Evolutionary conservation across 2,888 invertebrate species (phyloP), one percentile per base, ranked within the genome.

Genomic region (Andrena flavipes): DNA sequence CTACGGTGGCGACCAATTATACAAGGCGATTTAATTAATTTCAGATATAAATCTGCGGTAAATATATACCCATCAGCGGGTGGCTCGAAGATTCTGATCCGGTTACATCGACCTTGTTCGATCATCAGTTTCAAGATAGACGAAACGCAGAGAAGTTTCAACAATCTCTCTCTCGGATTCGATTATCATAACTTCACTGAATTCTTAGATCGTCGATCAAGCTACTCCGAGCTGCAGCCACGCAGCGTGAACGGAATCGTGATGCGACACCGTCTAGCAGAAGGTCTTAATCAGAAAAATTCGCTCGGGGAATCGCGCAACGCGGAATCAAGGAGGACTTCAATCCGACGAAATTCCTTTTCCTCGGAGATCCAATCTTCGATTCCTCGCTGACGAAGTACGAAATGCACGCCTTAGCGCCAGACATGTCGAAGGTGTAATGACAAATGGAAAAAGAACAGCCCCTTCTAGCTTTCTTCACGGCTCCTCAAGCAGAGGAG

Each of bases 1-100:
- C 56, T 26, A 26, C 76, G 13, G n/a, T 26, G 48, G 26, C 35
- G 76, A 29, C 29, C 48, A 76, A 78, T 78, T 76, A 78, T 67
- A 23, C 62, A 23, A 51, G 23, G 54, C 33, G 68, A 49, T 68
- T 76, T 76, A 76, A 71, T 80, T 67, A 79, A 62, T 48, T 60
- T 20, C 51, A 8, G 30, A 62, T 56, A 62, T 62, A 71, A 70
- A 79, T 48, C 54, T 26, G 7, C 33, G 68, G 23, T 63, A 56
- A 76, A 69, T 69, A 79, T 54, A 16, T 23, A 23, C 35, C 54
- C 62, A 79, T 68, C 76, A 63, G 35, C 26, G 30, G 26, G 33
- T 30, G 72, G 64, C 56, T 54, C 23, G 30, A 42, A 42, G 8
- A 42, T 8, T 2, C 4, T 2, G 16, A 42, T 26, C 23, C 0